These are phyloP conservation scores for Artibeus lituratus DNA, from an alignment of 2,797 vertebrate species.

Conservation along the genomic window DNA sequence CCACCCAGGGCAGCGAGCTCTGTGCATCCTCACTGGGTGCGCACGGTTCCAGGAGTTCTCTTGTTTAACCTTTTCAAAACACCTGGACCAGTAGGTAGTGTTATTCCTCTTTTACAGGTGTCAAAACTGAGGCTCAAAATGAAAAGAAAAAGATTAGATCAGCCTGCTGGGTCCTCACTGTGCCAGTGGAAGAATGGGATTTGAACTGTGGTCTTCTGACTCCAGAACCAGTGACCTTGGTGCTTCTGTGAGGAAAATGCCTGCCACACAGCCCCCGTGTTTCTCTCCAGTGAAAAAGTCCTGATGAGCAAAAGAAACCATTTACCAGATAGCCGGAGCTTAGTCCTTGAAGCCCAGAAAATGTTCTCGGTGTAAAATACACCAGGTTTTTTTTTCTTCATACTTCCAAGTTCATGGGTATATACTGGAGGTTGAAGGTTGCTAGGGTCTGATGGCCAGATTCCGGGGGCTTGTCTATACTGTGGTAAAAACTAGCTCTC, in stretches of 20 bases:
- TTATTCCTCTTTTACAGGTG: neutral
- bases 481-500: neutral
- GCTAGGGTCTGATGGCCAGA: neutral
- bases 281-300: neutral
- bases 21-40: neutral
- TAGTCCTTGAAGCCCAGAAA: neutral
- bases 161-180: neutral
- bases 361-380: neutral
- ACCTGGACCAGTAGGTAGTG: neutral
- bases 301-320: neutral
- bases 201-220: neutral
- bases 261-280: neutral
- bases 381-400: neutral
- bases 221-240: neutral
- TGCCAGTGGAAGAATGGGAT: neutral
- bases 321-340: neutral
- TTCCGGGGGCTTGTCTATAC: neutral
- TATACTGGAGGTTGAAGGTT: neutral
- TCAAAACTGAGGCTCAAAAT: neutral
- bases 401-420: neutral
- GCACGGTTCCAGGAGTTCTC: accelerated
- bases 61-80: neutral
- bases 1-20: neutral
- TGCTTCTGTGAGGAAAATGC: neutral
- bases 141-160: neutral